Conservation (phyloP, 2,888 invertebrate genomes). For the Lamellibrachia satsuma region DNA sequence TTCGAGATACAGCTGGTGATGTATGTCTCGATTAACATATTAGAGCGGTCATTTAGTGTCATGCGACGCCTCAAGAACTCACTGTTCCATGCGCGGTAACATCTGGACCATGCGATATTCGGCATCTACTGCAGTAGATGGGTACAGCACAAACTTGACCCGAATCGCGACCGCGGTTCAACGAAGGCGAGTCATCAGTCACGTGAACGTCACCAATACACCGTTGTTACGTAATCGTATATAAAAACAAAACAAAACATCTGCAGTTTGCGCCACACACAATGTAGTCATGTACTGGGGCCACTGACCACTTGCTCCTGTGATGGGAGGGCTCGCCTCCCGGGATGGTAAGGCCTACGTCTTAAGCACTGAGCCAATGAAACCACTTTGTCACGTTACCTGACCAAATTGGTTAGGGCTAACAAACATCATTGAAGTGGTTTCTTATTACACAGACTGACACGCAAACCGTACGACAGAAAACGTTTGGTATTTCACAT, state of each 20-base stretch:
- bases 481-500: too few relatives aligned
- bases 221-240: not conserved
- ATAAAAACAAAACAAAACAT: too few relatives aligned
- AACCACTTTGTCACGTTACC: not conserved
- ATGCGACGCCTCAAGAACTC: too few relatives aligned
- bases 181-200: not conserved
- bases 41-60: too few relatives aligned
- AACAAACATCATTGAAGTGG: not conserved
- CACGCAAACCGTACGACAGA: too few relatives aligned
- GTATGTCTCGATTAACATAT: too few relatives aligned
- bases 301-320: not conserved
- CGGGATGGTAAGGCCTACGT: not conserved
- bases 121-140: too few relatives aligned
- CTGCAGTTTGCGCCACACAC: not conserved
- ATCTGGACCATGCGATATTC: too few relatives aligned
- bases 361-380: not conserved
- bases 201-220: not conserved
- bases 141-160: not conserved
- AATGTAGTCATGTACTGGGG: not conserved
- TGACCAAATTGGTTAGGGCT: not conserved
- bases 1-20: too few relatives aligned
- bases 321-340: not conserved
- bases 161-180: not conserved
- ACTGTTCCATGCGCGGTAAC: too few relatives aligned
- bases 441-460: too few relatives aligned